Base-by-base conservation (phyloP, 2,797 vertebrate species). In the Balearica regulorum region DNA sequence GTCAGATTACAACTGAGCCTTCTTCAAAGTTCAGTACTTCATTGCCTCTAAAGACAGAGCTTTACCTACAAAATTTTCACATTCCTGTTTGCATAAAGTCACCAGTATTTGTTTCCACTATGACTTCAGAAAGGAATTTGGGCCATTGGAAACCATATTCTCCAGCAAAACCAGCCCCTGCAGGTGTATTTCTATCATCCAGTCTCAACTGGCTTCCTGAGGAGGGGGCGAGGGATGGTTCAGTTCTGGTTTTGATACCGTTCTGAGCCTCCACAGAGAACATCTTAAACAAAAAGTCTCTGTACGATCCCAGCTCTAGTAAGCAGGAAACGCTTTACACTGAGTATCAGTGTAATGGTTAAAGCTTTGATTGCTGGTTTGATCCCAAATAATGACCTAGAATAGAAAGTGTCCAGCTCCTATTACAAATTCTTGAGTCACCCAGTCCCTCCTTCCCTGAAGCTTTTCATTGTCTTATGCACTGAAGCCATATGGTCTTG, bases 391-490 rank as follows among this genome's bases (percentile, higher is more conserved):
- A 83, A 79, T 0, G 6, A 87, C 91, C 58, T 49, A 19, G 54
- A 76, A 75, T 19, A 55, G 29, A 65, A 89, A 65, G n/a, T 37
- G 73, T 72, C 48, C 72, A 55, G 31, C 6, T 86, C 43, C 65
- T 84, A 70, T 84, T 94, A 86, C 65, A 81, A 76, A 95, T 92
- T 92, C 90, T 94, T 65, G 61, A 94, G 46, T 71, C 86, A 83
- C 75, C 53, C 53, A 46, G 24, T 55, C 62, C 35, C 64, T 90
- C 61, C 35, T 93, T 83, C 81, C 66, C 81, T 75, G 68, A 87
- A 92, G 93, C 68, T 94, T 94, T 95, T 85, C 48, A 51, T 86
- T 95, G 87, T 82, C 64, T 83, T 58, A 43, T 54, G 71, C 53
- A 33, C 78, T 6, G 6, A 62, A 94, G 90, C 91, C 92, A 80